A percentile compares a stretch with the other conserved stretches of the same genome.
These are phyloP conservation scores for Petrocephalus sullivani DNA, from an alignment of 2,797 vertebrate genomes.

Conservation along the genomic window DNA sequence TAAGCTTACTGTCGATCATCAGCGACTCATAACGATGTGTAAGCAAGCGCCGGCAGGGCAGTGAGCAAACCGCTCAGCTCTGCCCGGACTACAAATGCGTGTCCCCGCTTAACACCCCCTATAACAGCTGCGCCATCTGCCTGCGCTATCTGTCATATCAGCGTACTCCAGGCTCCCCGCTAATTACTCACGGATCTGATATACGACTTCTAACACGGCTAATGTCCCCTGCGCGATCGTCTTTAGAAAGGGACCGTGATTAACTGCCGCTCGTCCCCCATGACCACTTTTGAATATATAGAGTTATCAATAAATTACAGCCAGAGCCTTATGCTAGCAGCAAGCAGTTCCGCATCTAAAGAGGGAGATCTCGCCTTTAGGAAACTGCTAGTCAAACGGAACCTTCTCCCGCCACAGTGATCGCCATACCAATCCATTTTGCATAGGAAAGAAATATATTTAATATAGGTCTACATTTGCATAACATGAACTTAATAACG, in stretches of 20 bases:
- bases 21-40: background rate
- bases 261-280: background rate
- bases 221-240: background rate
- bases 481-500: background rate
- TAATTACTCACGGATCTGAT: background rate
- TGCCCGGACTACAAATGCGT: background rate
- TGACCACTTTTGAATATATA: conserved; percentile 10
- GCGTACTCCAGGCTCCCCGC: background rate
- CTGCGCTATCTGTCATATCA: conserved; percentile 7
- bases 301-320: conserved; percentile 8
- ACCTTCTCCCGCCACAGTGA: background rate
- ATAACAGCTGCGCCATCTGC: background rate
- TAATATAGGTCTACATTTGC: background rate
- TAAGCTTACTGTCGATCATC: background rate
- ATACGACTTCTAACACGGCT: background rate
- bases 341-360: background rate
- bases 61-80: background rate
- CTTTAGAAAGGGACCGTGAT: background rate
- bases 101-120: background rate
- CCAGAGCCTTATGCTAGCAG: background rate
- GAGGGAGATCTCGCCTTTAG: background rate
- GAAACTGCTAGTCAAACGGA: background rate
- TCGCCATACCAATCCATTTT: background rate
- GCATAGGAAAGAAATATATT: background rate
- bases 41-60: background rate